These are phyloP conservation scores for Menidia menidia DNA, from an alignment of 2,797 vertebrate species.

Conservation along the genomic window DNA sequence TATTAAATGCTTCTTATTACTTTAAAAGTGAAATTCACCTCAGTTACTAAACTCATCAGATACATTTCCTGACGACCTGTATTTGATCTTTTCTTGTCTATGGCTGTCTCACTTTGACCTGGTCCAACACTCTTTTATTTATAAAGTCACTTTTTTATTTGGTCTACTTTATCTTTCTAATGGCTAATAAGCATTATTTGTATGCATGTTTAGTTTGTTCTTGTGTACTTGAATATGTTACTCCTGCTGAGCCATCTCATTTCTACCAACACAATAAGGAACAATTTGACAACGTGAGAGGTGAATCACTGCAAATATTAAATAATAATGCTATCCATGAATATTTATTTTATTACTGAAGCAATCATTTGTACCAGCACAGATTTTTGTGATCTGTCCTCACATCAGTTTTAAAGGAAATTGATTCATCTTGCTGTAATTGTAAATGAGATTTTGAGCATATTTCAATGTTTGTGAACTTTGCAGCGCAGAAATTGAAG, in stretches of 20 bases:
- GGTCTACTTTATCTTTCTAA: background rate
- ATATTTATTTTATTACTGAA: slow-evolving; percentile 59
- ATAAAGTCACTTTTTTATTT: slow-evolving; percentile 22
- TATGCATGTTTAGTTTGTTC: background rate
- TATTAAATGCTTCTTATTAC: too few relatives aligned
- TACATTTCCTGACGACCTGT: slow-evolving; percentile 18
- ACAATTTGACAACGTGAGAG: slow-evolving; percentile 60
- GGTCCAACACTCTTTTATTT: background rate
- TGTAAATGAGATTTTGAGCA: slow-evolving; percentile 25
- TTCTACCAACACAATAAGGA: slow-evolving; percentile 20
- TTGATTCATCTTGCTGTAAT: slow-evolving; percentile 42
- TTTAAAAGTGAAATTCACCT: background rate
- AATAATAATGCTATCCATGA: slow-evolving; percentile 47
- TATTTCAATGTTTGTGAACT: slow-evolving; percentile 38
- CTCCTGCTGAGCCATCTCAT: background rate
- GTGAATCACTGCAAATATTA: slow-evolving; percentile 50
- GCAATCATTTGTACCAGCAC: slow-evolving; percentile 51
- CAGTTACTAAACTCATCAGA: slow-evolving; percentile 8
- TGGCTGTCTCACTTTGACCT: slow-evolving; percentile 19
- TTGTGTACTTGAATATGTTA: background rate
- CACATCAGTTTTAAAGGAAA: slow-evolving; percentile 31
- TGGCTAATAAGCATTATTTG: background rate
- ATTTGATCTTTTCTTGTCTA: slow-evolving; percentile 13
- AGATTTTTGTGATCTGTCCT: slow-evolving; percentile 12
- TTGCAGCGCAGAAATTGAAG: slow-evolving; percentile 26